Evolutionary conservation across 1,140 invertebrate genomes (phyloP).

Genomic region (Gonioctena quinquepunctata): DNA sequence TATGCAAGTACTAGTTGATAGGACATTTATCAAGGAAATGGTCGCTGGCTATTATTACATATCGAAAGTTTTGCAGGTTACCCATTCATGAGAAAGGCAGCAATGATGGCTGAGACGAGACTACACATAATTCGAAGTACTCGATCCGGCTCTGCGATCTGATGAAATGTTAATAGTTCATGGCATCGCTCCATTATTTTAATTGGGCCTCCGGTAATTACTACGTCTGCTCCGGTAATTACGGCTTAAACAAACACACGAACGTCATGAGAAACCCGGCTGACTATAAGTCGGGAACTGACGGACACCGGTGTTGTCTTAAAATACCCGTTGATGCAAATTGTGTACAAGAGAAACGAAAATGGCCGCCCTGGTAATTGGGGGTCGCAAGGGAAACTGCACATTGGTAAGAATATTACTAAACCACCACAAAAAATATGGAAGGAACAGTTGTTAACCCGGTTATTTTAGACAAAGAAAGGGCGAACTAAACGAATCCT

Average conservation of each 20-base stretch:
- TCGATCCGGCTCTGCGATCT: background rate
- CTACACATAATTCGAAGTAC: background rate
- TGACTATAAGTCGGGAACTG: conserved; percentile 10
- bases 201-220: conserved; percentile 47
- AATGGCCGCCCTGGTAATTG: background rate
- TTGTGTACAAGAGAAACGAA: background rate
- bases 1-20: too few relatives aligned
- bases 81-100: too few relatives aligned
- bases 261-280: conserved; percentile 39
- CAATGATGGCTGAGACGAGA: too few relatives aligned
- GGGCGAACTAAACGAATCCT: too few relatives aligned
- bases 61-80: too few relatives aligned
- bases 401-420: too few relatives aligned
- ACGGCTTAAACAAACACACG: conserved; percentile 47
- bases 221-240: conserved; percentile 45
- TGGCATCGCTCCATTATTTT: conserved; percentile 50
- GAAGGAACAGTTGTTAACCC: too few relatives aligned
- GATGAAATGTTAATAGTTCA: conserved; percentile 49
- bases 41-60: too few relatives aligned
- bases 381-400: background rate
- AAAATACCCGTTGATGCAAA: conserved; percentile 8
- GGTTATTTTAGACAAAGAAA: too few relatives aligned
- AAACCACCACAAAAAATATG: too few relatives aligned
- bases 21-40: too few relatives aligned
- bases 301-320: background rate